A percentile compares a stretch with the other conserved stretches of the same genome.
Conservation (phyloP, 2,888 invertebrate species). For the Venusia cambrica region DNA sequence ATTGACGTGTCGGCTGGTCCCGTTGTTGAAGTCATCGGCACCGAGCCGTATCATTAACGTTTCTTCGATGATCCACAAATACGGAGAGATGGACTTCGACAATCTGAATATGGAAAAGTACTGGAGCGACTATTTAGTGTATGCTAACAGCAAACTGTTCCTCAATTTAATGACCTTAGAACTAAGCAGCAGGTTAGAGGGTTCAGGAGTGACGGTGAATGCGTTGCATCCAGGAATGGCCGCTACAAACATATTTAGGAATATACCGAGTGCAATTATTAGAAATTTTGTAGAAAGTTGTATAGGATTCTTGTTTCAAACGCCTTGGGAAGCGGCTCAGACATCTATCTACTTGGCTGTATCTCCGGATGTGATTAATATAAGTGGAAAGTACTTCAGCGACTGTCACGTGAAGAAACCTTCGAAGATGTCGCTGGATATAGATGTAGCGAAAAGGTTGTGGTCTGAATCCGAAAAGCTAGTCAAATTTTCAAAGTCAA, state of each 20-base stretch:
- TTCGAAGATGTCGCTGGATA: slow-evolving; percentile 76
- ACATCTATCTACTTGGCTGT: slow-evolving; percentile 81
- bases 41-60: slow-evolving; percentile 84
- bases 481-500: slow-evolving; percentile 55
- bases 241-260: slow-evolving; percentile 83
- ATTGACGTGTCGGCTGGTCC: slow-evolving; percentile 82
- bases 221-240: slow-evolving; percentile 87
- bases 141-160: slow-evolving; percentile 82
- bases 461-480: slow-evolving; percentile 84
- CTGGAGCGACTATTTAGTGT: slow-evolving; percentile 73
- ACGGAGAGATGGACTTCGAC: slow-evolving; percentile 65
- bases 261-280: slow-evolving; percentile 72
- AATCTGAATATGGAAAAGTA: slow-evolving; percentile 75
- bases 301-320: slow-evolving; percentile 74
- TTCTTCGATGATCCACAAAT: slow-evolving; percentile 80
- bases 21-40: slow-evolving; percentile 76
- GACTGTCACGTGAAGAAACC: slow-evolving; percentile 76
- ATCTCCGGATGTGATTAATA: slow-evolving; percentile 77
- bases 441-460: slow-evolving; percentile 77
- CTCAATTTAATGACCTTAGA: slow-evolving; percentile 83
- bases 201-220: slow-evolving; percentile 84
- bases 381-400: slow-evolving; percentile 85
- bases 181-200: slow-evolving; percentile 79
- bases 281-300: slow-evolving; percentile 44
- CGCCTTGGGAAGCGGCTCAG: slow-evolving; percentile 84